Conservation (phyloP, 2,888 invertebrate genomes). For the Lasioglossum leucozonium region DNA sequence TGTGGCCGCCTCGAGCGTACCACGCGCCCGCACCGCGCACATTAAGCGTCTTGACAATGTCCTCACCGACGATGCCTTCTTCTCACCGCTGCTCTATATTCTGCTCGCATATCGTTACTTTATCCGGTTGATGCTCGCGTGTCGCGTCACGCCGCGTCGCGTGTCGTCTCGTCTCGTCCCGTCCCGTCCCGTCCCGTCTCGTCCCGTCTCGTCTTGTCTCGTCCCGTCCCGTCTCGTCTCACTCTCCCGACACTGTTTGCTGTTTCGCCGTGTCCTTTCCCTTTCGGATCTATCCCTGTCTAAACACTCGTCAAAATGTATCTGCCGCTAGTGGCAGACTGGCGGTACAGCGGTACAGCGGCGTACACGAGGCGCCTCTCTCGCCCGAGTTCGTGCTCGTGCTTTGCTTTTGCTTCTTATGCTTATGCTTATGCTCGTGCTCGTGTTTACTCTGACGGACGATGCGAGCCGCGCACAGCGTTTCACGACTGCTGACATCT, state of each 20-base stretch:
- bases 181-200: neutral
- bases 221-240: neutral
- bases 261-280: neutral
- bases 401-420: conserved; percentile 19
- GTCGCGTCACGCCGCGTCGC: neutral
- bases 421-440: conserved; percentile 7
- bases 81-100: conserved; percentile 44
- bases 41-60: conserved; percentile 72
- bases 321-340: conserved; percentile 37
- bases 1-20: conserved; percentile 79
- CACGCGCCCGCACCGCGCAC: conserved; percentile 78
- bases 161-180: neutral
- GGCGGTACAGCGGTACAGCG: conserved; percentile 42
- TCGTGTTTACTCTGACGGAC: conserved; percentile 72
- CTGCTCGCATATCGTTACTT: conserved; percentile 32
- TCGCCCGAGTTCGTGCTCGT: conserved; percentile 56
- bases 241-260: conserved; percentile 7
- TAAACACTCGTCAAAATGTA: conserved; percentile 11
- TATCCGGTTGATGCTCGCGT: conserved; percentile 2
- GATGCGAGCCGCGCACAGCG: conserved; percentile 66
- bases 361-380: conserved; percentile 56
- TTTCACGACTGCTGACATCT: conserved; percentile 46
- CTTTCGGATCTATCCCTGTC: neutral
- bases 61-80: conserved; percentile 45
- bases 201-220: neutral